phyloP scores from a whole-genome alignment of 1,140 invertebrate genomes.

The Heliconius nattereri region DNA sequence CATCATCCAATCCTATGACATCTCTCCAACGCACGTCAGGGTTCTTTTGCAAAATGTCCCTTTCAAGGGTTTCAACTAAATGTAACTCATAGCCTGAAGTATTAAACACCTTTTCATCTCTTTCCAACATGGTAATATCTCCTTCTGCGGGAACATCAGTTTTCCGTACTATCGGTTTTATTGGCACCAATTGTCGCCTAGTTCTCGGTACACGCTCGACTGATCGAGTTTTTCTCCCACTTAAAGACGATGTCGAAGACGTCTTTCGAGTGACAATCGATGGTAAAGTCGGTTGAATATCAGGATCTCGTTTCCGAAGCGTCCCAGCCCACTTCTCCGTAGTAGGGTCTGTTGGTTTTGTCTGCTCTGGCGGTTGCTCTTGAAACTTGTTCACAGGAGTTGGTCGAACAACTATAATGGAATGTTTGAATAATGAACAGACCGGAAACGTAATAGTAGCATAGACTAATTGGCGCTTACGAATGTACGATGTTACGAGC shows the following conservation, averaged over 20 bases:
- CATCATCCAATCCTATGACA: slow-evolving; percentile 97
- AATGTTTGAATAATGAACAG: background rate
- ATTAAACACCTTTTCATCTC: slow-evolving; percentile 86
- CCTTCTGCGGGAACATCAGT: slow-evolving; percentile 62
- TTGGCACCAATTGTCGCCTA: slow-evolving; percentile 62
- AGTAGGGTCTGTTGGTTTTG: slow-evolving; percentile 68
- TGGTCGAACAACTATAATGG: slow-evolving; percentile 67
- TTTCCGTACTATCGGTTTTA: slow-evolving; percentile 69
- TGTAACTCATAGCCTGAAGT: slow-evolving; percentile 88
- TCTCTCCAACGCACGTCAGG: slow-evolving; percentile 98
- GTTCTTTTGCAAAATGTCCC: slow-evolving; percentile 98
- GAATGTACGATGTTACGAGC: background rate
- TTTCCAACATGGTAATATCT: slow-evolving; percentile 65
- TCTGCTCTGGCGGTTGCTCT: slow-evolving; percentile 56
- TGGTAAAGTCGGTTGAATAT: slow-evolving; percentile 84
- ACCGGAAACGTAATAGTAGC: background rate
- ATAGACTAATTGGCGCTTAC: slow-evolving; percentile 6
- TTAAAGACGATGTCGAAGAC: slow-evolving; percentile 60
- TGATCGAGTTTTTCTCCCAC: slow-evolving; percentile 80
- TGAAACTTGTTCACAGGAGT: slow-evolving; percentile 60
- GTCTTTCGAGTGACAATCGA: slow-evolving; percentile 80
- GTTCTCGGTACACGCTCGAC: slow-evolving; percentile 78
- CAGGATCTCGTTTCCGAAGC: slow-evolving; percentile 83
- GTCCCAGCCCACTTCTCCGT: slow-evolving; percentile 84
- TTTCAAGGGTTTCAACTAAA: slow-evolving; percentile 91